Base-by-base conservation (phyloP, 1,140 invertebrate species). In the Drosophila sechellia region DNA sequence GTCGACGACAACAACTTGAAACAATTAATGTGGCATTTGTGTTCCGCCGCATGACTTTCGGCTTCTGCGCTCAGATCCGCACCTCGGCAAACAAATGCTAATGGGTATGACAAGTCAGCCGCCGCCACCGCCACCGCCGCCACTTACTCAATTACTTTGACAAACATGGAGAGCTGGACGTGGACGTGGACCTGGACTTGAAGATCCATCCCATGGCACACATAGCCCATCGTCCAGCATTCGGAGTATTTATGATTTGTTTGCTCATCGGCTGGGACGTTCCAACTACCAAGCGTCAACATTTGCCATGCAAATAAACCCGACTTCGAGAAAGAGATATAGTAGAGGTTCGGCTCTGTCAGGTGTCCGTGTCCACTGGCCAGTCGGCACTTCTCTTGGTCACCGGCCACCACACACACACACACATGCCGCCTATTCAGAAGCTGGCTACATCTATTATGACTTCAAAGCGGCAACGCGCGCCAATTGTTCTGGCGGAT, bases 11-110 rank as follows among this genome's bases (percentile, higher is more conserved):
- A 79, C 84, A 84, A 89, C 84, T 89, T 89, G 84, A 89, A 89
- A 89, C 84, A 89, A 89, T 89, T 89, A 89, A 89, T 89, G 84
- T 89, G 84, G 84, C 84, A 89, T 89, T 84, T 83, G 84, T 87
- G 83, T 83, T 87, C 69, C 69, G 83, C 83, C 75, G 84, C 75
- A 79, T 79, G 79, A 87, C 63, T 89, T 87, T 83, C 84, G 84
- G 84, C 84, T 89, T 89, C 84, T 89, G 84, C 79, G 61, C 68
- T 55, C 66, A 46, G 61, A 70, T 70, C 76, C 66, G 79, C 84
- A 89, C 61, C 84, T 89, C 77, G 68, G 76, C 84, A 89, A 89
- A 89, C 79, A 89, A 87, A 89, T 89, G 84, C 84, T 89, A 89
- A 89, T 89, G 84, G 84, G 84, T 86, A 87, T 79, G 83, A 86